Conservation (phyloP, 2,888 invertebrate species). For the Thalpophila matura region DNA sequence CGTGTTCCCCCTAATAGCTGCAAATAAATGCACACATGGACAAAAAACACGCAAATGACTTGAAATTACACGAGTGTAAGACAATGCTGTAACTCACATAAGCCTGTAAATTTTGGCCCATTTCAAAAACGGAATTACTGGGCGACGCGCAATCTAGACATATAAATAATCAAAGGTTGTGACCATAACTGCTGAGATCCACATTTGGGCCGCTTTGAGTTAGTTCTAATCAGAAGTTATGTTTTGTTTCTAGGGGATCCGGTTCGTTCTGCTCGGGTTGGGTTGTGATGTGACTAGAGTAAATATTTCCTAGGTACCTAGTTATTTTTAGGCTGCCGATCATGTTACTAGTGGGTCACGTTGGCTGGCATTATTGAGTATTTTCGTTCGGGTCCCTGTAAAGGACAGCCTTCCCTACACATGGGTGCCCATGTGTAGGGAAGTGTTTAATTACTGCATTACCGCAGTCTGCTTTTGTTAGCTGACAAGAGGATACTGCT, state of each 20-base stretch:
- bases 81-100: too few species aligned
- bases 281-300: slow-evolving; percentile 6
- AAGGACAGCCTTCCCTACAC: neutral
- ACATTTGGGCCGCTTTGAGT: slow-evolving; percentile 53
- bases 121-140: too few species aligned
- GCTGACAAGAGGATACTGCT: too few species aligned
- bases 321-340: slow-evolving; percentile 41
- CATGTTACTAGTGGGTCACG: slow-evolving; percentile 14
- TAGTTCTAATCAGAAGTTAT: slow-evolving; percentile 61
- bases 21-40: too few species aligned
- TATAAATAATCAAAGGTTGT: too few species aligned
- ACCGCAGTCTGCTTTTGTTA: neutral
- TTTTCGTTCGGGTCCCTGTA: slow-evolving; percentile 4
- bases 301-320: slow-evolving; percentile 5
- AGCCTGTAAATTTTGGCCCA: too few species aligned
- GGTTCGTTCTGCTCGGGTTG: slow-evolving; percentile 47
- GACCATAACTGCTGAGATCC: slow-evolving; percentile 60
- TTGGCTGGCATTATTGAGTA: slow-evolving; percentile 7
- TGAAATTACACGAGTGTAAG: too few species aligned
- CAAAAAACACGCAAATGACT: too few species aligned
- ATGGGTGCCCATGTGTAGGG: too few species aligned
- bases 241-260: slow-evolving; percentile 58
- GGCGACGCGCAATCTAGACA: too few species aligned
- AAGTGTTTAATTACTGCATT: too few species aligned
- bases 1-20: too few species aligned